Evolutionary conservation across 2,888 invertebrate genomes (phyloP).

Genomic region (Thecocarcelia acutangulata): DNA sequence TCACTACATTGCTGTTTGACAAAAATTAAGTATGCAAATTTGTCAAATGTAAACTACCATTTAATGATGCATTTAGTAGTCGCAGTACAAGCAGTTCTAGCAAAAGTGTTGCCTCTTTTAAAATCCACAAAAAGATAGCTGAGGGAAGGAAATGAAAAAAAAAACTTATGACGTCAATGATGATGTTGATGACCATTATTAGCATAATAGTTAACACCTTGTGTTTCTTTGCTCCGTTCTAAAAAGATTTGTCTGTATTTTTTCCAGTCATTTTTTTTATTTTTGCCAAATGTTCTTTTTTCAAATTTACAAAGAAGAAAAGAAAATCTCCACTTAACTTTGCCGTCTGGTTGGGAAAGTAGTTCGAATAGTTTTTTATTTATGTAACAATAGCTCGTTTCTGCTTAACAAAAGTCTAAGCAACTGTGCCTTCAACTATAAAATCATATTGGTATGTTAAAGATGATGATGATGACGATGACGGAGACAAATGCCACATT

Average conservation of each 20-base stretch:
- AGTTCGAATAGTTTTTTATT: constrained; percentile 28
- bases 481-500: constrained; percentile 67
- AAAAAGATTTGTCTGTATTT: constrained; percentile 34
- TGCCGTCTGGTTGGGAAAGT: constrained; percentile 44
- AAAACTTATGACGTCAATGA: constrained; percentile 8
- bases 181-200: constrained; percentile 64
- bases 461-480: constrained; percentile 15
- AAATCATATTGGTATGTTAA: constrained; percentile 46
- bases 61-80: constrained; percentile 65
- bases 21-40: constrained; percentile 64
- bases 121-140: constrained; percentile 14
- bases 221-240: constrained; percentile 36
- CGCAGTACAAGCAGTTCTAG: constrained; percentile 19
- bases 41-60: constrained; percentile 61
- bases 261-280: constrained; percentile 4
- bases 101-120: constrained; percentile 52
- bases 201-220: constrained; percentile 65
- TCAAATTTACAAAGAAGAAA: constrained; percentile 2
- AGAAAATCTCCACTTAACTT: constrained; percentile 49
- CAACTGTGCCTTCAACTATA: constrained; percentile 40
- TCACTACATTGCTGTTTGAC: constrained; percentile 47
- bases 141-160: background rate
- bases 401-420: constrained; percentile 14
- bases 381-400: constrained; percentile 39
- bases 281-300: constrained; percentile 14